These are phyloP conservation scores for Clarias platycephalus DNA, from an alignment of 2,797 vertebrate genomes.

Conservation along the genomic window DNA sequence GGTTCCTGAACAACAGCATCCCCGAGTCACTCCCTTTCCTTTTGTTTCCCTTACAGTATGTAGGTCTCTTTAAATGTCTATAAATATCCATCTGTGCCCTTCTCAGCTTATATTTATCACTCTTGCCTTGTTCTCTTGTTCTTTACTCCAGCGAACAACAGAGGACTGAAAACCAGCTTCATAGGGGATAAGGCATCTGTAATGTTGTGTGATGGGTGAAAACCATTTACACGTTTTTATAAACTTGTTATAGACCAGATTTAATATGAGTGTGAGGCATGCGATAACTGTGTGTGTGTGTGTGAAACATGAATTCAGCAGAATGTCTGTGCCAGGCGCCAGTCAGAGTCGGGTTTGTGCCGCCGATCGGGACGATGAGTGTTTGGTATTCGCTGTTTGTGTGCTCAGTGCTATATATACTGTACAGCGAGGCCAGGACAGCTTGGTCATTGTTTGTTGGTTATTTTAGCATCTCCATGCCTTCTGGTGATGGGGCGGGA, in stretches of 20 bases:
- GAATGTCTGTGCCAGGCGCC: conserved; percentile 22
- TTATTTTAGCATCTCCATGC: conserved; percentile 14
- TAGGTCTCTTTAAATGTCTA: conserved; percentile 39
- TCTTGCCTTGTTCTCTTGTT: background rate
- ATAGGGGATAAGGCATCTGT: background rate
- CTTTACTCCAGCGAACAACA: conserved; percentile 1
- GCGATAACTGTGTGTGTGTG: background rate
- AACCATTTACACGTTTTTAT: background rate
- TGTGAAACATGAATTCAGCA: conserved; percentile 18
- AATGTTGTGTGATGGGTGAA: background rate
- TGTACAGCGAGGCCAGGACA: background rate
- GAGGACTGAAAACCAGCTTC: background rate
- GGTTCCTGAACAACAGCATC: background rate
- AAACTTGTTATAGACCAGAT: background rate
- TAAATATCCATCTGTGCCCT: conserved; percentile 40
- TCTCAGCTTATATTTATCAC: conserved; percentile 34
- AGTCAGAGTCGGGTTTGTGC: background rate
- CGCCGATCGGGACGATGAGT: conserved; percentile 25
- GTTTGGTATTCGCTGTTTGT: conserved; percentile 29
- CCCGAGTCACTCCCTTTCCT: background rate
- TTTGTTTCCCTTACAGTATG: conserved; percentile 42
- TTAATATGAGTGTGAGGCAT: background rate
- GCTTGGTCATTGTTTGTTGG: conserved; percentile 13
- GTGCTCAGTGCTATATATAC: conserved; percentile 2
- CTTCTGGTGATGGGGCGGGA: background rate